phyloP scores from a whole-genome alignment of 1,140 invertebrate genomes.

The Cardiocondyla obscurior region DNA sequence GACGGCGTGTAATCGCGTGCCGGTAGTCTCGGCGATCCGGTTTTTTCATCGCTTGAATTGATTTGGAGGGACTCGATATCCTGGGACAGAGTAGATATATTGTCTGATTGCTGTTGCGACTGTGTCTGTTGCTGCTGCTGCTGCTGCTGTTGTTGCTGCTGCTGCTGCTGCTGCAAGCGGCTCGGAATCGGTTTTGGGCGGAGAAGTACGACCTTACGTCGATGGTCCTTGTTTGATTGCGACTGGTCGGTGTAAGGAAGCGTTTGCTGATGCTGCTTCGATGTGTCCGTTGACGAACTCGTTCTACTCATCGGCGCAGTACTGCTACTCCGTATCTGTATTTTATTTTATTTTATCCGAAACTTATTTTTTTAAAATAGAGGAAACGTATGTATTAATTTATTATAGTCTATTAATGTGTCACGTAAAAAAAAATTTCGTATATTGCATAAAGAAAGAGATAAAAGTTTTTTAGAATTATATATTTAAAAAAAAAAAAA shows the following conservation, averaged over 20 bases:
- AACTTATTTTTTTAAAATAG: not conserved
- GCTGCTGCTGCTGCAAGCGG: slow-evolving; percentile 84
- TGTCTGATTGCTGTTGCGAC: slow-evolving; percentile 75
- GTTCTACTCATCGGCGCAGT: slow-evolving; percentile 73
- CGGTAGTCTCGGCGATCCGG: slow-evolving; percentile 77
- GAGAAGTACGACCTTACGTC: slow-evolving; percentile 79
- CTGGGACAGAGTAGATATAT: slow-evolving; percentile 85
- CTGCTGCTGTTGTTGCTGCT: slow-evolving; percentile 82
- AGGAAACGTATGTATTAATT: not conserved
- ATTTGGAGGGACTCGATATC: slow-evolving; percentile 87
- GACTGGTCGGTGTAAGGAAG: slow-evolving; percentile 65
- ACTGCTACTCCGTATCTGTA: slow-evolving; percentile 72
- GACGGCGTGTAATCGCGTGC: slow-evolving; percentile 88
- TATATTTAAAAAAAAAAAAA: too few relatives aligned
- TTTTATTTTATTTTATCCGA: not conserved
- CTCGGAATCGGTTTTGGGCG: slow-evolving; percentile 86
- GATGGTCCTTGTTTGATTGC: slow-evolving; percentile 75
- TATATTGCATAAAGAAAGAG: not conserved
- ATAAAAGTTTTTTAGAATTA: not conserved
- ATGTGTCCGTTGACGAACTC: slow-evolving; percentile 78
- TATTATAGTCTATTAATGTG: not conserved
- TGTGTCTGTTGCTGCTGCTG: slow-evolving; percentile 76
- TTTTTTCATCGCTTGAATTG: slow-evolving; percentile 85
- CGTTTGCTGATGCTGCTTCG: slow-evolving; percentile 71
- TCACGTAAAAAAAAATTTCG: not conserved